Conservation (phyloP, 2,113 vertebrate genomes). For the Callionymus lyra region DNA sequence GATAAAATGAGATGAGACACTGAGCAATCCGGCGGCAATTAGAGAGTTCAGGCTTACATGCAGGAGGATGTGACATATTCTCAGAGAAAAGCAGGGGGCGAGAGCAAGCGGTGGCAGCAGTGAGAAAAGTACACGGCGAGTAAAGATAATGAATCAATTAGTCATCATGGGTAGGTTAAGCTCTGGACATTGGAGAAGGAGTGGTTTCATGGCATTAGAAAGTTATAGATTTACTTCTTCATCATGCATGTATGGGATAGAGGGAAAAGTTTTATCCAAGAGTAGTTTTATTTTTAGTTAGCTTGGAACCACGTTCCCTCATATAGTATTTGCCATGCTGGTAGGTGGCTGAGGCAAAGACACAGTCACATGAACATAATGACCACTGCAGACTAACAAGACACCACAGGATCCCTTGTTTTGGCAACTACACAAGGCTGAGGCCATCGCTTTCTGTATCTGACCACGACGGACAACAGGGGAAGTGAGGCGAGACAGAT, state of each 20-base stretch:
- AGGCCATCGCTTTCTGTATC: no score
- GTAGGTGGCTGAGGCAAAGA: constrained; percentile 1
- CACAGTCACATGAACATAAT: neutral
- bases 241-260: constrained; percentile 13
- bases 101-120: constrained; percentile 5
- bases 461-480: no score
- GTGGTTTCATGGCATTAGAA: constrained; percentile 13
- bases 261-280: constrained; percentile 45
- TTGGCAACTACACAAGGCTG: no score
- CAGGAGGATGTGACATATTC: constrained; percentile 24
- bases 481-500: constrained; percentile 4
- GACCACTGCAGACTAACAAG: neutral
- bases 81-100: constrained; percentile 21
- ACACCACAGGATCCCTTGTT: no score
- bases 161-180: constrained; percentile 29
- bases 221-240: constrained; percentile 15
- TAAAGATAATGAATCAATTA: constrained; percentile 46
- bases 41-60: constrained; percentile 24
- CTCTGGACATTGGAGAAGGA: constrained; percentile 27
- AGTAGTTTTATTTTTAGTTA: no score
- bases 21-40: constrained; percentile 39
- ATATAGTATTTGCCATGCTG: constrained; percentile 15
- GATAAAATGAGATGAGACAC: constrained; percentile 17
- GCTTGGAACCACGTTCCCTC: no score
- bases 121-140: no score